Conservation (phyloP, 2,797 vertebrate genomes). For the Peromyscus nudipes region DNA sequence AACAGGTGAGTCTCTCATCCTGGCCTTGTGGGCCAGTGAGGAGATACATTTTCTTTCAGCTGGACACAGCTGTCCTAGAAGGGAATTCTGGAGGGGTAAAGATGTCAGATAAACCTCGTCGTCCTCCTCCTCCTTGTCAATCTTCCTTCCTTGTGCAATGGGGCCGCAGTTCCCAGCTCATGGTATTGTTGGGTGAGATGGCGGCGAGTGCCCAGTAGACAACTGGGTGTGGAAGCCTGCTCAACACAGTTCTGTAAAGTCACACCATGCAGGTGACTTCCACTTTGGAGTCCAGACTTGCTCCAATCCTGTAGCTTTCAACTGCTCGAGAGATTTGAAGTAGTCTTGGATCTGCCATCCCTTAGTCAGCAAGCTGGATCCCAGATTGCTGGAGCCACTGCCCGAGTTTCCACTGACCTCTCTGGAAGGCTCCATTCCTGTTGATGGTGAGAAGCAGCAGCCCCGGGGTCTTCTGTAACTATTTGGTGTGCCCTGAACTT, state of each 20-base stretch:
- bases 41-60: background rate
- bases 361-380: background rate
- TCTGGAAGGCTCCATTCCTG: background rate
- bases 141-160: background rate
- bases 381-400: background rate
- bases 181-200: background rate
- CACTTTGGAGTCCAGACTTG: background rate
- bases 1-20: background rate
- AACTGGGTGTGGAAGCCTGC: background rate
- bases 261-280: too few relatives aligned
- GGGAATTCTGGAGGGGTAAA: background rate
- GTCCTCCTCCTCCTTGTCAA: background rate
- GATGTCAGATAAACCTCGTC: background rate
- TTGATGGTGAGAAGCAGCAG: background rate
- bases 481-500: background rate
- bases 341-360: background rate
- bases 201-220: too few relatives aligned
- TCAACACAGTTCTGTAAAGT: background rate
- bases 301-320: background rate
- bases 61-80: background rate
- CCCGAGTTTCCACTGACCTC: background rate
- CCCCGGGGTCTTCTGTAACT: background rate
- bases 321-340: background rate
- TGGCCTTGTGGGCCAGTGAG: background rate
- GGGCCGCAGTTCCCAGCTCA: background rate